Conservation (phyloP, 2,113 vertebrate genomes). For the Chloebia gouldiae region DNA sequence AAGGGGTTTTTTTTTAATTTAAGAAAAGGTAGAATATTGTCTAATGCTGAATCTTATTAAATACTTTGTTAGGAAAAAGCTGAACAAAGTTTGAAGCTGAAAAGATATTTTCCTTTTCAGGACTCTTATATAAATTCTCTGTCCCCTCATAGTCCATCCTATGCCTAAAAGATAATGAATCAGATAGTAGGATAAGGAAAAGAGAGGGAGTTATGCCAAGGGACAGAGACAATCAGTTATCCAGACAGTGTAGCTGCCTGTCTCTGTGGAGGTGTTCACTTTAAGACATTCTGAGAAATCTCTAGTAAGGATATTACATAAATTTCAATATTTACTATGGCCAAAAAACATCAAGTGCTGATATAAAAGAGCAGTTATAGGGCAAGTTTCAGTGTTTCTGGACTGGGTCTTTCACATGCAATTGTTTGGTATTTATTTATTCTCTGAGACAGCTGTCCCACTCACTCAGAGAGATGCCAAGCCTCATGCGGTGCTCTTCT, state of each 20-base stretch:
- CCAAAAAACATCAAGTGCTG: not conserved
- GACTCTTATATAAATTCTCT: not conserved
- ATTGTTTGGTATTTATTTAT: not conserved
- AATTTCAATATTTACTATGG: not conserved
- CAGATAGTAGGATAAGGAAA: not conserved
- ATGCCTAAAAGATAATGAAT: not conserved
- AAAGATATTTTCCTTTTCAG: not conserved
- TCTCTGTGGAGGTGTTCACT: not conserved
- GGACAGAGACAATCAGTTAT: not conserved
- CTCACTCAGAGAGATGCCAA: not conserved
- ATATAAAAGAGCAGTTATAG: not conserved
- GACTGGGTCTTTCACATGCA: not conserved
- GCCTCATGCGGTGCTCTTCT: not conserved
- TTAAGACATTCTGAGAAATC: not conserved
- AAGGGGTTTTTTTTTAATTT: not conserved
- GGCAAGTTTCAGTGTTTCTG: not conserved
- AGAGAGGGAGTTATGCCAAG: not conserved
- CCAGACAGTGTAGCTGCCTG: not conserved
- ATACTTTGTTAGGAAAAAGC: not conserved
- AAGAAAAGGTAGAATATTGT: not conserved
- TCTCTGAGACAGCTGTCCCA: not conserved
- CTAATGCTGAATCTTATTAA: conserved; percentile 6
- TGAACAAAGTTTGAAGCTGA: not conserved
- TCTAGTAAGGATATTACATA: not conserved
- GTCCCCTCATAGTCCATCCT: not conserved